These are phyloP conservation scores for Alloplasta piceator DNA, from an alignment of 2,888 invertebrate genomes.

Conservation along the genomic window DNA sequence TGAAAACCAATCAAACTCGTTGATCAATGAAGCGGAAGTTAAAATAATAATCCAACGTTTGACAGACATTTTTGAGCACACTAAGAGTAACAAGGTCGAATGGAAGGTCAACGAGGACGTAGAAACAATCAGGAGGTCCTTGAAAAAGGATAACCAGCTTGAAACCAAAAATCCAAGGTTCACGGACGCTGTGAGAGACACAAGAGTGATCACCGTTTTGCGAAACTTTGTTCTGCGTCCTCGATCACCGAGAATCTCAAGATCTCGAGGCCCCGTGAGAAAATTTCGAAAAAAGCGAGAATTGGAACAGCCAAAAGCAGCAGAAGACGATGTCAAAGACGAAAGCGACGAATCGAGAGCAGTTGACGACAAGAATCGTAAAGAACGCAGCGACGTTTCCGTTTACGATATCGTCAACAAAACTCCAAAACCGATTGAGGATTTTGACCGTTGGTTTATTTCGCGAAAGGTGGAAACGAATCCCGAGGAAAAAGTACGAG, in stretches of 20 bases:
- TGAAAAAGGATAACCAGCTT: background rate
- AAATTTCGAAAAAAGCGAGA: constrained; percentile 43
- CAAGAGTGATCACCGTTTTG: background rate
- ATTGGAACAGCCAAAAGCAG: background rate
- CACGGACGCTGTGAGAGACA: background rate
- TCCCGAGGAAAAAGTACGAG: constrained; percentile 20
- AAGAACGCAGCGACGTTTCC: constrained; percentile 5
- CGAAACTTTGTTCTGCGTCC: constrained; percentile 9
- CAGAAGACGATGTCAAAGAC: background rate
- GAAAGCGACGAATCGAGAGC: background rate
- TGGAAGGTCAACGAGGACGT: background rate
- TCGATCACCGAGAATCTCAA: background rate
- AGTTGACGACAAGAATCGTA: background rate
- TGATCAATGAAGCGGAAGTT: constrained; percentile 27
- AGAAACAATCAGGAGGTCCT: background rate
- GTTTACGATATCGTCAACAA: constrained; percentile 46
- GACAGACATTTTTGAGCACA: constrained; percentile 6
- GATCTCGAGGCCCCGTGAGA: background rate
- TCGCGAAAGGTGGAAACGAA: constrained; percentile 13
- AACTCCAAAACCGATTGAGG: constrained; percentile 39
- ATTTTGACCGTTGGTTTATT: constrained; percentile 22
- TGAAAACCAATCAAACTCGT: constrained; percentile 24
- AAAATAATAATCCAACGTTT: constrained; percentile 32
- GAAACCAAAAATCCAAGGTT: background rate
- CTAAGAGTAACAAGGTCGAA: background rate